Base-by-base conservation (phyloP, 1,140 invertebrate species). In the Drosophila orena region DNA sequence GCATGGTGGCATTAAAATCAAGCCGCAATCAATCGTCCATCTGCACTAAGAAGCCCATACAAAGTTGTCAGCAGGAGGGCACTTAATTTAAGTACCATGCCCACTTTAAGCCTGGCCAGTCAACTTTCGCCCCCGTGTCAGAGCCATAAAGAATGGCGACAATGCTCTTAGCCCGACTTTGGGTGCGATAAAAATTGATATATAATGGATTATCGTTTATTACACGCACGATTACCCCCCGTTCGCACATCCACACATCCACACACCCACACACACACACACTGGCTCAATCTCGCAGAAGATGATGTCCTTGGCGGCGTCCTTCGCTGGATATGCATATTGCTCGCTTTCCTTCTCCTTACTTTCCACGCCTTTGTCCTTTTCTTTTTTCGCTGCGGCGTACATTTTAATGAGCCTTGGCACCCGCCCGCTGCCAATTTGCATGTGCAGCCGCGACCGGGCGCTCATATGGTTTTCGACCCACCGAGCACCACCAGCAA, bases 181-280 rank as follows among this genome's bases (percentile, higher is more conserved):
- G 70, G 53, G 72, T 75, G 59, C 71, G 71, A 75, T 75, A 75
- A 75, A 75, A 75, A 75, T 75, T 75, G 72, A 75, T 75, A 75
- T 75, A 75, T 75, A 75, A 75, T 75, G 72, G 72, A 75, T 75
- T 75, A 75, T 75, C 71, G 60, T 65, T 76, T 76, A 76, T 76
- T 76, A 76, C 72, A 76, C 72, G 71, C 72, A 57, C 72, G 72
- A 76, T 76, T 75, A 75, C 72, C 54, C 30, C 20, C 52, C 59
- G 12, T 35, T 4, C 27, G n/a, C 11, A 11, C 54, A 68, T 17
- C 24, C 34, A 44, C 20, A 62, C 11, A 61, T 7, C 10, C 14
- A 15, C 37, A 22, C 20, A 22, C 20, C 1, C 20, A 1, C 22
- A 22, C 22, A 2, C 22, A 22, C 22, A 22, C 22, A 24, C 24